Evolutionary conservation across 2,113 vertebrate genomes (phyloP).

Genomic region (Phylloscopus whistleri): DNA sequence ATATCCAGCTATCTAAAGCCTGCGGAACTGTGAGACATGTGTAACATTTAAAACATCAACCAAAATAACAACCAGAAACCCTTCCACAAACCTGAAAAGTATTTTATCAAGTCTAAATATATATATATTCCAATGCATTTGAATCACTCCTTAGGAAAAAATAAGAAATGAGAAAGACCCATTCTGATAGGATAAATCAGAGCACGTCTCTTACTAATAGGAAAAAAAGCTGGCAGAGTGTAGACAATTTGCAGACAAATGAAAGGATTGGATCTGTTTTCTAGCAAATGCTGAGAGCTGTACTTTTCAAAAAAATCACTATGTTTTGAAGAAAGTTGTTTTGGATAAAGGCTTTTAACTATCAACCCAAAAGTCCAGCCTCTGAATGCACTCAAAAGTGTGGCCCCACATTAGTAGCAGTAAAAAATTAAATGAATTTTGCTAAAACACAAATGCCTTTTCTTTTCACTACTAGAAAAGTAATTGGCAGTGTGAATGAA

Average conservation of each 20-base stretch:
- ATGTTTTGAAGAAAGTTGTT: not conserved
- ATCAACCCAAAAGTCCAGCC: not conserved
- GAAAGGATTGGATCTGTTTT: not conserved
- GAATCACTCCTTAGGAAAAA: not conserved
- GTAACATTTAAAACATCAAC: not conserved
- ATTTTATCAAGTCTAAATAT: not conserved
- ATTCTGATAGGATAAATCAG: not conserved
- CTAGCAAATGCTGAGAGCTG: not conserved
- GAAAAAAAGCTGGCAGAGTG: not conserved
- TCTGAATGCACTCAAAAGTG: not conserved
- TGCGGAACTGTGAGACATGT: rapidly evolving
- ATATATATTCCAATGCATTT: not conserved
- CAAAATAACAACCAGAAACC: not conserved
- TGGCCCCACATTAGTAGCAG: not conserved
- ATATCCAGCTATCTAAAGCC: not conserved
- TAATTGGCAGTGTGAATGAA: not conserved
- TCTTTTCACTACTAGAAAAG: not conserved
- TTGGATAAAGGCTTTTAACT: not conserved
- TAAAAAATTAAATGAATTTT: not conserved
- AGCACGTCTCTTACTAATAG: not conserved
- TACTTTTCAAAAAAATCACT: not conserved
- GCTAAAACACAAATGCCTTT: not conserved
- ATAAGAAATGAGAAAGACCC: not conserved
- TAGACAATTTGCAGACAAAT: not conserved
- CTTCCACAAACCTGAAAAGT: not conserved